Percentiles rank a stretch among this genome's conserved stretches.
These are phyloP conservation scores for Lycia hirtaria DNA, from an alignment of 2,888 invertebrate genomes.

Conservation along the genomic window DNA sequence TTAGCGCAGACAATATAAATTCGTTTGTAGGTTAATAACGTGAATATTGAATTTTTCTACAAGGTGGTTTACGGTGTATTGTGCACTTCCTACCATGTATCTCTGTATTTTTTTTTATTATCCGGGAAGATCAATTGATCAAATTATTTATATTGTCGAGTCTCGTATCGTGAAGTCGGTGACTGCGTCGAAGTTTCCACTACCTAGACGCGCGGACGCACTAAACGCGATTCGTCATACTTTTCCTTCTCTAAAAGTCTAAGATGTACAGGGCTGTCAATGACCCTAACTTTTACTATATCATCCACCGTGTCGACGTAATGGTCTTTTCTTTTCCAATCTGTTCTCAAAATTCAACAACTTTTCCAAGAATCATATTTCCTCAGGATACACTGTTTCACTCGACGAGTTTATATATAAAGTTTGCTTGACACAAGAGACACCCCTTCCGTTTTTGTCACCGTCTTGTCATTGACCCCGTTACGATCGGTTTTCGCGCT, in stretches of 20 bases:
- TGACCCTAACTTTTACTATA: slow-evolving; percentile 31
- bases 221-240: slow-evolving; percentile 71
- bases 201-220: slow-evolving; percentile 49
- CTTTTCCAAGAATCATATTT: slow-evolving; percentile 31
- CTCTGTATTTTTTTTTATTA: slow-evolving; percentile 36
- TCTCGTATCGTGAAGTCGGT: slow-evolving; percentile 45
- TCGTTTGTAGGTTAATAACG: neutral
- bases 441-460: slow-evolving; percentile 51
- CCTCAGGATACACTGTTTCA: slow-evolving; percentile 46
- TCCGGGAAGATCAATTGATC: slow-evolving; percentile 48
- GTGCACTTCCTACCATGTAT: slow-evolving; percentile 38
- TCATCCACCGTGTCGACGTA: slow-evolving; percentile 41
- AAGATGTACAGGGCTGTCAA: slow-evolving; percentile 48
- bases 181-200: slow-evolving; percentile 32
- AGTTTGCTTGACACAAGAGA: slow-evolving; percentile 41
- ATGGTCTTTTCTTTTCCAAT: slow-evolving; percentile 30
- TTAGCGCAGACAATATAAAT: neutral
- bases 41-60: slow-evolving; percentile 2
- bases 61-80: slow-evolving; percentile 25
- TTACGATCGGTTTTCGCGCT: slow-evolving; percentile 52
- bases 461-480: slow-evolving; percentile 59
- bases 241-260: slow-evolving; percentile 58
- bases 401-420: slow-evolving; percentile 43
- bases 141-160: slow-evolving; percentile 53
- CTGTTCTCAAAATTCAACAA: slow-evolving; percentile 22